Evolutionary conservation across 1,140 invertebrate genomes (phyloP), one percentile per base, ranked within the genome.

Genomic region (Diprion similis): DNA sequence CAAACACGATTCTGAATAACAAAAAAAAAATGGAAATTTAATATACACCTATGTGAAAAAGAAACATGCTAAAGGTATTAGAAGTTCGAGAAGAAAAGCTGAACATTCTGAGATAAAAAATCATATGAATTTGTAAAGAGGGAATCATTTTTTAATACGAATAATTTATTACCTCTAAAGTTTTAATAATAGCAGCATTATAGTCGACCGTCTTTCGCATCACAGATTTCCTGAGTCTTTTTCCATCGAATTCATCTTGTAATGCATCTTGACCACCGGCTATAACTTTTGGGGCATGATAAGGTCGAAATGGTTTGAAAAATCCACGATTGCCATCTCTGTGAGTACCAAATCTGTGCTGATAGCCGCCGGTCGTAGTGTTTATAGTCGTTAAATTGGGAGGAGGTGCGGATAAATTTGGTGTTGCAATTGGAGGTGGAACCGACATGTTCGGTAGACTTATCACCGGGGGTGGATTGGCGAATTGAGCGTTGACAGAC

Each of bases 121-220:
- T 8, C 2, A 37, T 37, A 4, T 37, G 24, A 37, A 37, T 3
- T 37, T 37, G 6, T 6, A 37, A 37, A 37, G 2, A 4, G 24
- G 24, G 6, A 48, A 48, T 37, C 1, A 73, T 66, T 73, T 51
- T n/a, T 65, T 17, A 68, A n/a, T 11, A 66, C n/a, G 45, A 0
- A 45, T 65, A 66, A 71, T 0, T 13, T 66, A 45, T 86, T 88
- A 94, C 94, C 91, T 98, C 95, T 79, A 99, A 88, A 81, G 94
- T 94, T 84, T 96, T 96, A 70, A 98, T 95, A 78, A 99, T 94
- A 47, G 97, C 93, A n/a, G 97, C 94, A 91, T 99, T 99, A 87
- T 99, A 99, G 89, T 99, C 98, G 65, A 99, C 96, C 65, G 98
- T 99, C 90, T 98, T 99, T 78, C 98, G 91, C 92, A 99, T 98